These are phyloP conservation scores for Atlantisia rogersi DNA, from an alignment of 2,113 vertebrate genomes.

Conservation along the genomic window DNA sequence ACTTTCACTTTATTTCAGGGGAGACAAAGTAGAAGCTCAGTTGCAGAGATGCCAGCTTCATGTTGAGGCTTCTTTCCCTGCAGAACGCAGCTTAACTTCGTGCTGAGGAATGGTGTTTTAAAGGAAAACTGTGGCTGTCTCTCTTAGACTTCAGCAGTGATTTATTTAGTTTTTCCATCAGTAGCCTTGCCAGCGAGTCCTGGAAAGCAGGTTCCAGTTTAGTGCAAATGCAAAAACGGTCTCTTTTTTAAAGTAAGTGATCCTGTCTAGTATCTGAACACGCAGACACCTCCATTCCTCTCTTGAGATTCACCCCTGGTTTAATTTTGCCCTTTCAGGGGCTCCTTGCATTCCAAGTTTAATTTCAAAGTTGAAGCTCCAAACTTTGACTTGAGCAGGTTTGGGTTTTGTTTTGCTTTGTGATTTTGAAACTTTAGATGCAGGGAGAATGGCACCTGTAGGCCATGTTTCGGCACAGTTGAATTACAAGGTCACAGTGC, in stretches of 20 bases:
- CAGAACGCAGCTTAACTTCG: not conserved
- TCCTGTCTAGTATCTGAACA: not conserved
- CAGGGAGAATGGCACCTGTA: fast-evolving
- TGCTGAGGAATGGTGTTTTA: not conserved
- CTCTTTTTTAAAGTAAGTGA: not conserved
- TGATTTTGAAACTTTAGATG: not conserved
- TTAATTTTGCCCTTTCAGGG: not conserved
- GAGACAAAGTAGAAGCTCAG: not conserved
- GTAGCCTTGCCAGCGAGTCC: not conserved
- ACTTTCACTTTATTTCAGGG: not conserved
- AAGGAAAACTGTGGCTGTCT: not conserved
- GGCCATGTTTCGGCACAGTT: not conserved
- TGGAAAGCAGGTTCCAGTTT: not conserved
- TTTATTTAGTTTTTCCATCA: not conserved
- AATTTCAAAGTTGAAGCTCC: not conserved
- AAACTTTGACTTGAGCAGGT: not conserved
- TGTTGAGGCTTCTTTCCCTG: not conserved
- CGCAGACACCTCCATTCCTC: fast-evolving
- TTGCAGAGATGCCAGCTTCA: not conserved
- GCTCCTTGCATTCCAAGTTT: not conserved
- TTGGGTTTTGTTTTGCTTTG: not conserved
- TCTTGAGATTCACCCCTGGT: no score
- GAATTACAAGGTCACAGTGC: not conserved
- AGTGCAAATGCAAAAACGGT: not conserved
- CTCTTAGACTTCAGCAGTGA: not conserved